These are phyloP conservation scores for Empis stercorea DNA, from an alignment of 2,888 invertebrate genomes.

Conservation along the genomic window DNA sequence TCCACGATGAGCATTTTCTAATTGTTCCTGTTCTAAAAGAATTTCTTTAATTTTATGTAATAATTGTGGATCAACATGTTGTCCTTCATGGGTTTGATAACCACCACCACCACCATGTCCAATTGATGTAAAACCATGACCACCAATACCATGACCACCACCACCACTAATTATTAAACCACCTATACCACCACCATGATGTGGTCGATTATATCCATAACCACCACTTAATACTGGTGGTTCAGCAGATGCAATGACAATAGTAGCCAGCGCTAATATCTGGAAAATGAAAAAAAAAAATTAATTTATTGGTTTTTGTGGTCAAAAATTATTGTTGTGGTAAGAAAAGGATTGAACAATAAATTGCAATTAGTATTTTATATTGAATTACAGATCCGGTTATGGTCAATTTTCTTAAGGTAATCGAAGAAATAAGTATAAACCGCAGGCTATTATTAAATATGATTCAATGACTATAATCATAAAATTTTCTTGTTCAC, in stretches of 20 bases:
- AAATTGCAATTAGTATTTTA: no score
- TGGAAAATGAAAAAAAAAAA: constrained; percentile 24
- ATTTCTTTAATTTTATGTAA: constrained; percentile 67
- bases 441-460: no score
- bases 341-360: neutral
- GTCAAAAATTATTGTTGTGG: neutral
- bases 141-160: constrained; percentile 3
- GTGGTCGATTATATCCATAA: constrained; percentile 50
- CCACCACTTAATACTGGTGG: constrained; percentile 42
- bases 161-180: constrained; percentile 5
- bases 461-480: no score
- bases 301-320: neutral
- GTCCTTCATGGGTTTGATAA: constrained; percentile 56
- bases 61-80: constrained; percentile 57
- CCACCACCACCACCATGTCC: neutral
- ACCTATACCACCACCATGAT: constrained; percentile 3
- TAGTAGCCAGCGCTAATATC: constrained; percentile 62
- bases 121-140: neutral
- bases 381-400: neutral
- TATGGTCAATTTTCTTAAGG: neutral
- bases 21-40: constrained; percentile 59
- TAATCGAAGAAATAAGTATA: no score
- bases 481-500: no score
- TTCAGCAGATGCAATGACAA: constrained; percentile 52
- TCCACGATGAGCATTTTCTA: constrained; percentile 36